These are phyloP conservation scores for Sabatieria punctata DNA, from an alignment of 2,888 invertebrate species.

Conservation along the genomic window DNA sequence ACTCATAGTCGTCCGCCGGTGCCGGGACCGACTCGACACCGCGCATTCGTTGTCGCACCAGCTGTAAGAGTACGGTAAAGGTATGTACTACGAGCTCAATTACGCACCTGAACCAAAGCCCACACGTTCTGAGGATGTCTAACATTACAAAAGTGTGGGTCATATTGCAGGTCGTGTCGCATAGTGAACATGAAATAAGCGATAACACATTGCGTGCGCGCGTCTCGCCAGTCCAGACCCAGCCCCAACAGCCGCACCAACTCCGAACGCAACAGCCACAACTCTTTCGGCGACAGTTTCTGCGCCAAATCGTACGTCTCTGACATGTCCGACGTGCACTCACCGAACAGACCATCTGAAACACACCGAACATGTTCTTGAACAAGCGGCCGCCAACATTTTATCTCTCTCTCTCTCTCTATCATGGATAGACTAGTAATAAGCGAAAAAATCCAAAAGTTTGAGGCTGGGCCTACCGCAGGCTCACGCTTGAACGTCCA, in stretches of 20 bases:
- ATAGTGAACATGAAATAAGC: not conserved
- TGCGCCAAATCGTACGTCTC: slow-evolving; percentile 5
- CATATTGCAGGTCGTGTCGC: not conserved
- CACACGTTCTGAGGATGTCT: slow-evolving; percentile 23
- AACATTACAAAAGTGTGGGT: not conserved
- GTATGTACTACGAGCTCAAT: slow-evolving; percentile 6
- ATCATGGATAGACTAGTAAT: no score
- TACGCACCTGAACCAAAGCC: slow-evolving; percentile 20
- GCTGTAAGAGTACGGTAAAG: not conserved
- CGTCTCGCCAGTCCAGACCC: not conserved
- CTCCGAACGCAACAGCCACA: slow-evolving; percentile 2
- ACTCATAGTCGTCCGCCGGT: no score
- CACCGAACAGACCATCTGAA: slow-evolving; percentile 1
- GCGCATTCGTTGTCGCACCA: not conserved
- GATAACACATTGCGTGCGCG: not conserved
- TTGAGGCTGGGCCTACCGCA: no score
- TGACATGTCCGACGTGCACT: not conserved
- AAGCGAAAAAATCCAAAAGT: no score
- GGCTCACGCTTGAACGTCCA: no score
- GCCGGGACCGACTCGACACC: no score
- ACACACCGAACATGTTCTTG: no score
- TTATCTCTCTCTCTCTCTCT: no score
- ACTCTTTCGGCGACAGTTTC: slow-evolving; percentile 4
- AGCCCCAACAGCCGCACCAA: not conserved
- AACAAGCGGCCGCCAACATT: no score